A percentile compares a stretch with the other conserved stretches of the same genome.
phyloP scores from a whole-genome alignment of 2,888 invertebrate genomes.

The Harpagoxenus sublaevis region DNA sequence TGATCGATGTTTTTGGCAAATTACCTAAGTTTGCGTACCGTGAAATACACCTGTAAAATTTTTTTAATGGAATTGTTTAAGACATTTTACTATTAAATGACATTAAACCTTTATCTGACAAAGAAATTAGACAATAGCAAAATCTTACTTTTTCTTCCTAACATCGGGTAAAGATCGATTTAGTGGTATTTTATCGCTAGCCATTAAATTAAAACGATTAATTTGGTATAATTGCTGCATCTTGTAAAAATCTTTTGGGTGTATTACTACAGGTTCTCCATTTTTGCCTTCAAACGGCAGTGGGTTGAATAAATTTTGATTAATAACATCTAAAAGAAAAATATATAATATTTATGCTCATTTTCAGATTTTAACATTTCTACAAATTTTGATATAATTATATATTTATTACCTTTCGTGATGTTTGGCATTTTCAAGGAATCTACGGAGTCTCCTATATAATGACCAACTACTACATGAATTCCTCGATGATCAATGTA shows the following conservation, averaged over 20 bases:
- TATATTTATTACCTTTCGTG: constrained; percentile 89
- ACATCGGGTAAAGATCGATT: constrained; percentile 95
- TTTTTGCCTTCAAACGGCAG: constrained; percentile 91
- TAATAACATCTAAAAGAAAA: constrained; percentile 88
- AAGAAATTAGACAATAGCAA: neutral
- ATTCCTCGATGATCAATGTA: constrained; percentile 92
- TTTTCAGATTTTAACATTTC: neutral
- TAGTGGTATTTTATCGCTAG: constrained; percentile 95
- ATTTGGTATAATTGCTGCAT: constrained; percentile 94
- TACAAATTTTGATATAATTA: neutral
- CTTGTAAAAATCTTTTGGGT: constrained; percentile 91
- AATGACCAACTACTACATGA: constrained; percentile 95
- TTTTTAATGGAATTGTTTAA: constrained; percentile 18
- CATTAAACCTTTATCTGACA: neutral
- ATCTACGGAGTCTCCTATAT: constrained; percentile 92
- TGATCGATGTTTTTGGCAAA: constrained; percentile 95
- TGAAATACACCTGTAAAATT: constrained; percentile 88
- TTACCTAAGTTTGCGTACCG: constrained; percentile 88
- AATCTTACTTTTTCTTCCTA: constrained; percentile 91
- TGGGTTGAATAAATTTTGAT: constrained; percentile 93
- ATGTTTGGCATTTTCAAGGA: constrained; percentile 89
- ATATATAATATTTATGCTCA: too few species aligned
- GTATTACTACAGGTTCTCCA: constrained; percentile 93
- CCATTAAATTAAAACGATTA: constrained; percentile 95
- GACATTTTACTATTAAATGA: constrained; percentile 10